Conservation (phyloP, 1,140 invertebrate species). For the Sarcophaga peregrina region DNA sequence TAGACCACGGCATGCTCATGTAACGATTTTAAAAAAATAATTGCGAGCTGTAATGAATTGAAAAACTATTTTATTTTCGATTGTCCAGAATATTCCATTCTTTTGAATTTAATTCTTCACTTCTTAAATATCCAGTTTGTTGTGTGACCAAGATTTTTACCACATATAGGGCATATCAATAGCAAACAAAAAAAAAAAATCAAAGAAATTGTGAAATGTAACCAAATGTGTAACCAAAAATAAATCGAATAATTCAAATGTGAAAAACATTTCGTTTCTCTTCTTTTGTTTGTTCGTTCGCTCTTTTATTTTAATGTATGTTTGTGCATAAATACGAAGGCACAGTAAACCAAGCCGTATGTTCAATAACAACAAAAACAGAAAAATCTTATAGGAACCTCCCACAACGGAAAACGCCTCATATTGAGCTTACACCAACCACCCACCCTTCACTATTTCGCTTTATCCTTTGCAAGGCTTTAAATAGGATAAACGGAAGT, state of each 20-base stretch:
- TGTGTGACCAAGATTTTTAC: no score
- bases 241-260: constrained; percentile 1
- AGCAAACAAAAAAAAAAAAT: no score
- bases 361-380: neutral
- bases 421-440: neutral
- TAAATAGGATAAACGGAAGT: constrained; percentile 20
- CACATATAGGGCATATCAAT: no score
- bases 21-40: no score
- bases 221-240: neutral
- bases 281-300: no score
- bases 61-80: no score
- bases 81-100: no score
- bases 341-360: constrained; percentile 32
- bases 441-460: neutral
- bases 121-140: no score
- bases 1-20: no score
- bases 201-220: no score
- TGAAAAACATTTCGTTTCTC: constrained; percentile 24
- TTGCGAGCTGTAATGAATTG: no score
- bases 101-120: no score
- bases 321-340: constrained; percentile 32
- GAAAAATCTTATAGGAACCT: constrained; percentile 22
- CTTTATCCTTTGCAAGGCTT: neutral
- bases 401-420: neutral
- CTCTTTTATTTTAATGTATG: constrained; percentile 15